phyloP scores from a whole-genome alignment of 2,797 vertebrate genomes.

The Pyrocephalus nanus region DNA sequence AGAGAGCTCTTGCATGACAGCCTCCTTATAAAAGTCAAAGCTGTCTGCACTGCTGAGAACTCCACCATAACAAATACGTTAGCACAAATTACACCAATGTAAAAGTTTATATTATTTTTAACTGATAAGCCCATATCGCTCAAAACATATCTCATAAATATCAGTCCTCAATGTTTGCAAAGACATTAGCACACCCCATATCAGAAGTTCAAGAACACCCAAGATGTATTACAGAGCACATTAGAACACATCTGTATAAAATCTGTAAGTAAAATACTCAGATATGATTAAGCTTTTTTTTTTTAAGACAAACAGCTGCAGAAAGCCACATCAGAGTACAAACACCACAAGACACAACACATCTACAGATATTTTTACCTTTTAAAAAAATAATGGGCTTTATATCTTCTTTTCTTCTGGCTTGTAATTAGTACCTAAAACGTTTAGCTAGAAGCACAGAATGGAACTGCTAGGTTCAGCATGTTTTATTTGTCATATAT shows the following conservation, averaged over 20 bases:
- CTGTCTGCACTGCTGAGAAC: not conserved
- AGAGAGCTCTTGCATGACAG: not conserved
- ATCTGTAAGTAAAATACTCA: not conserved
- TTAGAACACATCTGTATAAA: not conserved
- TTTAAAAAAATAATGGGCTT: not conserved
- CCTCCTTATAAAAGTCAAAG: not conserved
- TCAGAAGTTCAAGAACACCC: not conserved
- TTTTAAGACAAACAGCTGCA: not conserved
- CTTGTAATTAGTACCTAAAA: not conserved
- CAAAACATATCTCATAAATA: not conserved
- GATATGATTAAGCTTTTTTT: not conserved
- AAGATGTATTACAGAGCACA: not conserved
- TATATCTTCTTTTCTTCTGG: not conserved
- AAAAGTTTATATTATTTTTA: not conserved
- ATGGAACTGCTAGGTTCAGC: not conserved
- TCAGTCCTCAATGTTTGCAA: not conserved
- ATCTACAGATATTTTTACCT: not conserved
- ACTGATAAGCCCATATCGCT: not conserved
- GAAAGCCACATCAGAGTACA: not conserved
- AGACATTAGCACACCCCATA: not conserved
- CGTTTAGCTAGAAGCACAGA: not conserved
- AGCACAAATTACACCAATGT: not conserved
- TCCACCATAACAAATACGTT: not conserved
- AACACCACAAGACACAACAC: not conserved
- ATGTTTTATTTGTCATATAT: not conserved